These are phyloP conservation scores for Agonopterix arenella DNA, from an alignment of 2,888 invertebrate genomes.

Conservation along the genomic window DNA sequence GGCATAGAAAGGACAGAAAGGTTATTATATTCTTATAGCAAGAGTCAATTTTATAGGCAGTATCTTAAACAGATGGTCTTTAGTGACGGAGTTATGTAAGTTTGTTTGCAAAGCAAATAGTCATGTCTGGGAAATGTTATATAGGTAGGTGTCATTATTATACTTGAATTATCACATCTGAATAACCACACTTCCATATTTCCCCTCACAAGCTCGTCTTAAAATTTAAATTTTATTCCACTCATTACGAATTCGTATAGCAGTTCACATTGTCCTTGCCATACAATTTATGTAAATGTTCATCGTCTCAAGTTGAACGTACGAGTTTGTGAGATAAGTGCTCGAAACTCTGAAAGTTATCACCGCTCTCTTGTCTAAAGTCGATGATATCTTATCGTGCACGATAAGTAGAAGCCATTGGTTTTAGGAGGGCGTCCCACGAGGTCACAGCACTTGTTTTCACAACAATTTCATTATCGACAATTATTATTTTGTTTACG, in stretches of 20 bases:
- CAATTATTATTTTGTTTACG: conserved; percentile 9
- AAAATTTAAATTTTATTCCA: not conserved
- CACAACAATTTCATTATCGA: conserved; percentile 24
- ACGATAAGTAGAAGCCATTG: conserved; percentile 32
- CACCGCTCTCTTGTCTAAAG: conserved; percentile 45
- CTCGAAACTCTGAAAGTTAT: conserved; percentile 36
- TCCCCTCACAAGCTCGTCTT: too few relatives aligned
- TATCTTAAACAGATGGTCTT: not conserved
- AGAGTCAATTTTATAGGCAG: too few relatives aligned
- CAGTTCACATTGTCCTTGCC: conserved; percentile 23
- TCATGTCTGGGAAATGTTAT: too few relatives aligned
- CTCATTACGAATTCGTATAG: not conserved
- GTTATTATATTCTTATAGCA: too few relatives aligned
- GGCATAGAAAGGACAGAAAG: too few relatives aligned
- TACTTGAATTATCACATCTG: too few relatives aligned
- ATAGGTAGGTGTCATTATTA: too few relatives aligned
- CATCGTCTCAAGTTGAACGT: conserved; percentile 53
- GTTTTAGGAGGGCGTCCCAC: conserved; percentile 31
- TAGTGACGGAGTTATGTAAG: too few relatives aligned
- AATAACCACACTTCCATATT: too few relatives aligned
- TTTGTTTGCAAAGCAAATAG: too few relatives aligned
- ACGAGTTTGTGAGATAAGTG: conserved; percentile 47
- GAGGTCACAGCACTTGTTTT: conserved; percentile 32
- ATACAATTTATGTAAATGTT: conserved; percentile 37
- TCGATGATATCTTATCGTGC: conserved; percentile 41